Percentiles rank a stretch among this genome's conserved stretches.
phyloP scores from a whole-genome alignment of 2,888 invertebrate genomes.

The Lasioglossum vierecki region DNA sequence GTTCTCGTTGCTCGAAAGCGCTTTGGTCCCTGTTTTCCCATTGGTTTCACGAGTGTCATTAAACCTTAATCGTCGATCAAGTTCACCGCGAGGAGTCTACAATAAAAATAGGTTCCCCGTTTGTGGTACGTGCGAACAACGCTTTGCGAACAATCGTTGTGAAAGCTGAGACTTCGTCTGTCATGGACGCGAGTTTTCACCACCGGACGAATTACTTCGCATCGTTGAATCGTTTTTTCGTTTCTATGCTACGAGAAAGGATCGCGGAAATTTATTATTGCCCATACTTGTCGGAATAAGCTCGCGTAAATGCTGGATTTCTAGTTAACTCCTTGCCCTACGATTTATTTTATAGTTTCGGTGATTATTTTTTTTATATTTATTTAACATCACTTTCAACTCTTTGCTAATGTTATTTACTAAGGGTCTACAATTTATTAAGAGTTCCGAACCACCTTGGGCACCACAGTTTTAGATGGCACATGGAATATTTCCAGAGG shows the following conservation, averaged over 20 bases:
- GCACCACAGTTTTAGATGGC: no score
- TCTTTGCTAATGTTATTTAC: no score
- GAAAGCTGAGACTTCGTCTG: conserved; percentile 35
- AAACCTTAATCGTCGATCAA: conserved; percentile 73
- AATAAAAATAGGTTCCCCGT: conserved; percentile 55
- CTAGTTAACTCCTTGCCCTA: no score
- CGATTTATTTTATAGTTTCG: no score
- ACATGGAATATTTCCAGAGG: no score
- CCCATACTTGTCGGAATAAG: background rate
- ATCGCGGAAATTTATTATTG: background rate
- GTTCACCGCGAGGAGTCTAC: conserved; percentile 54
- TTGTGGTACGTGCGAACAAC: conserved; percentile 34
- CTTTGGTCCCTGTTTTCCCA: conserved; percentile 56
- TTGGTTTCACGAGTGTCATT: conserved; percentile 71
- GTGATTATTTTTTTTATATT: no score
- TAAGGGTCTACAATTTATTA: no score
- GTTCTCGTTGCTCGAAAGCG: conserved; percentile 43
- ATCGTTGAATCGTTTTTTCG: background rate
- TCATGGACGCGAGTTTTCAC: conserved; percentile 18
- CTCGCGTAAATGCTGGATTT: background rate
- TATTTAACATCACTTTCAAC: no score
- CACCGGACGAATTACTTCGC: conserved; percentile 7
- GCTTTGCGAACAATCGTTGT: conserved; percentile 38
- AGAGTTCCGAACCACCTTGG: no score
- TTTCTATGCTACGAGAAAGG: background rate